phyloP scores from a whole-genome alignment of 1,140 invertebrate genomes.

The Varroa destructor region DNA sequence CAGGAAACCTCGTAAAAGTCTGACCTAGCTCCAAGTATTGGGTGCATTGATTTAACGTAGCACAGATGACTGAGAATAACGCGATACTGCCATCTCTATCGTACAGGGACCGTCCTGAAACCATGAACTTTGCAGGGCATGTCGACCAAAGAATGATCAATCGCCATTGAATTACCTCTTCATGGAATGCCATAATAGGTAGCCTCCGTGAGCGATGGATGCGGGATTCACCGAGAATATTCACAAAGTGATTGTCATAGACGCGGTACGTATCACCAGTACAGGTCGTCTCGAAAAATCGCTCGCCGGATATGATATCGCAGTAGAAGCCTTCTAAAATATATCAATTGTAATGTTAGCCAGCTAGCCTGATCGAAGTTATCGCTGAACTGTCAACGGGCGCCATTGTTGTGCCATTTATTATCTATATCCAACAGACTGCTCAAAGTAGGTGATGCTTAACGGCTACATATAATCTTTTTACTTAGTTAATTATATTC shows the following conservation, averaged over 20 bases:
- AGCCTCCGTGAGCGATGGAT: conserved; percentile 5
- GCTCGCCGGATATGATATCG: conserved; percentile 21
- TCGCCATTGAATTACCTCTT: neutral
- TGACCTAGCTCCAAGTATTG: too few relatives aligned
- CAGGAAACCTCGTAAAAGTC: too few relatives aligned
- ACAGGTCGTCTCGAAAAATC: conserved; percentile 15
- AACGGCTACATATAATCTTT: too few relatives aligned
- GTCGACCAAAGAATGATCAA: neutral
- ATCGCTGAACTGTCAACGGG: neutral
- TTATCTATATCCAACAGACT: too few relatives aligned
- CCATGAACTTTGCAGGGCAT: too few relatives aligned
- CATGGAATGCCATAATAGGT: conserved; percentile 11
- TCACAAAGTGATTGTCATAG: conserved; percentile 23
- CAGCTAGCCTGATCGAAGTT: neutral
- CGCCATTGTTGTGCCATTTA: neutral
- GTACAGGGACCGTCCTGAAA: too few relatives aligned
- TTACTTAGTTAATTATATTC: too few relatives aligned
- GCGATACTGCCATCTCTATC: too few relatives aligned
- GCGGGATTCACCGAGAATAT: conserved; percentile 15
- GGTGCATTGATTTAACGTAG: too few relatives aligned
- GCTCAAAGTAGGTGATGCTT: too few relatives aligned
- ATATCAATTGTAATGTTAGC: neutral
- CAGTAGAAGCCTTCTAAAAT: conserved; percentile 19
- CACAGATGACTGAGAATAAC: too few relatives aligned
- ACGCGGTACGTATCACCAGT: conserved; percentile 15